A percentile compares a stretch with the other conserved stretches of the same genome.
Conservation (phyloP, 2,113 vertebrate species). For the Mellivora capensis region DNA sequence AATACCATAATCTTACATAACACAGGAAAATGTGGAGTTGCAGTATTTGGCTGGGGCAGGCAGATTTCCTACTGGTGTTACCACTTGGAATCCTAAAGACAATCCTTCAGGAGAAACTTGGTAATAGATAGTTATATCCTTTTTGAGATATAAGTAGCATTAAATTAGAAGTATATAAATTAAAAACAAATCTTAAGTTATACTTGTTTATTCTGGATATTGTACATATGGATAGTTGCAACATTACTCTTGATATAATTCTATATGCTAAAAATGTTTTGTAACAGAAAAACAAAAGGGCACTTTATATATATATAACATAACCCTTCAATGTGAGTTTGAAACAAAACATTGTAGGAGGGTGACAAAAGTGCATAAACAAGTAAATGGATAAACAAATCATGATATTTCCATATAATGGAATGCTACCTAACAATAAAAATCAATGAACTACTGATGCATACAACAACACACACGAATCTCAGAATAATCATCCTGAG, state of each 20-base stretch:
- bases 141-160: background rate
- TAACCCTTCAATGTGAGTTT: background rate
- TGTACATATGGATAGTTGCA: background rate
- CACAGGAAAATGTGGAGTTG: conserved; percentile 53
- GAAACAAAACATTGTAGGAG: background rate
- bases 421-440: background rate
- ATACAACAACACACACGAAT: background rate
- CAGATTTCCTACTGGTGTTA: conserved; percentile 45
- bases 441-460: background rate
- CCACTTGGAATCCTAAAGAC: conserved; percentile 25
- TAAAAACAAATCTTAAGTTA: background rate
- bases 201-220: background rate
- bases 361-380: background rate
- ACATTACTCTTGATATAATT: background rate
- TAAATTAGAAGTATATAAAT: background rate
- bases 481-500: background rate
- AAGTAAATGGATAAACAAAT: background rate
- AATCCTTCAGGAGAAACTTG: background rate
- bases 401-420: background rate
- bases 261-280: background rate
- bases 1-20: conserved; percentile 19
- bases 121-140: background rate
- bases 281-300: background rate
- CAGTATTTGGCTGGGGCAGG: conserved; percentile 31
- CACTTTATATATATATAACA: background rate